Percentiles rank a stretch among this genome's conserved stretches.
Evolutionary conservation across 92 coral and sea anemone species (phyloP).

Genomic region (Paragorgia papillata): DNA sequence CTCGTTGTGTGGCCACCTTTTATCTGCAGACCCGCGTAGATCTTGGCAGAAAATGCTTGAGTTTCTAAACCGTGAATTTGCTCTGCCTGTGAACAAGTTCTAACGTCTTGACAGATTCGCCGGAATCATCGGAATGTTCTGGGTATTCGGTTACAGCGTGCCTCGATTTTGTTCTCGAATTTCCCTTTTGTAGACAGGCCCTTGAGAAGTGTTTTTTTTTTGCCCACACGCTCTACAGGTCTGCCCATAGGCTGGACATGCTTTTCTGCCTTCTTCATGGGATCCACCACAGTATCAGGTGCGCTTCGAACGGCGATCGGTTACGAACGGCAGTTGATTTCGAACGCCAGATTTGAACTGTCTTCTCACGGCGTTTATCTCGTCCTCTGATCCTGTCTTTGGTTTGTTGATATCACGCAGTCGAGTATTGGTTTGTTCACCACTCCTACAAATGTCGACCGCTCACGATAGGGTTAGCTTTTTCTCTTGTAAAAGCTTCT

Average conservation of each 20-base stretch:
- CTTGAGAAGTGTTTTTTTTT: neutral
- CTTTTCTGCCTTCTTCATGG: constrained; percentile 8
- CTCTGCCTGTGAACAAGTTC: constrained; percentile 12
- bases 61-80: neutral
- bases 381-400: neutral
- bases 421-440: neutral
- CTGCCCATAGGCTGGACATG: constrained; percentile 30
- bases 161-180: neutral
- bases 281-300: constrained; percentile 13
- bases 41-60: neutral
- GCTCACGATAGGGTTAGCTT: constrained; percentile 13
- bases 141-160: neutral
- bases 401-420: neutral
- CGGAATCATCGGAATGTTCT: constrained; percentile 39
- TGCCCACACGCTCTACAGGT: neutral
- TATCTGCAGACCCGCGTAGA: neutral
- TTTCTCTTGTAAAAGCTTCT: constrained; percentile 12
- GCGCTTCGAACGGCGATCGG: no score
- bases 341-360: no score
- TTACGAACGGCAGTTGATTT: no score
- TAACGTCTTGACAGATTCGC: constrained; percentile 15
- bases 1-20: neutral
- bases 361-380: neutral
- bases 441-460: constrained; percentile 15
- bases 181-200: constrained; percentile 9